phyloP scores from a whole-genome alignment of 1,140 invertebrate genomes.

The Drosophila varians region DNA sequence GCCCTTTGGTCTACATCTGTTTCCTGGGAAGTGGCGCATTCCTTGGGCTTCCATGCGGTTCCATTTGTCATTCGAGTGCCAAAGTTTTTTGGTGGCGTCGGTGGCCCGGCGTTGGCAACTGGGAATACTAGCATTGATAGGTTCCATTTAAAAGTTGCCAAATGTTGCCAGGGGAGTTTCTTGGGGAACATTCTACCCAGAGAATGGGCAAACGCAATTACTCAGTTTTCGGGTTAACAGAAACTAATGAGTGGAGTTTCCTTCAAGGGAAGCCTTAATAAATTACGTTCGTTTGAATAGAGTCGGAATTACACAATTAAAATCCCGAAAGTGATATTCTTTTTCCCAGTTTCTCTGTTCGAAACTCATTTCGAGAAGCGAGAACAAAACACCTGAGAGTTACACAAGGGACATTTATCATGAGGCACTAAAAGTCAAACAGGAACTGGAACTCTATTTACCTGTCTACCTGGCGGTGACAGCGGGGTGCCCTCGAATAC shows the following conservation, averaged over 20 bases:
- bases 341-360: not conserved
- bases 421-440: constrained; percentile 56
- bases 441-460: constrained; percentile 64
- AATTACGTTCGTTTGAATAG: constrained; percentile 30
- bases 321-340: constrained; percentile 5
- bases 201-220: constrained; percentile 18
- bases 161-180: constrained; percentile 20
- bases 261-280: constrained; percentile 11
- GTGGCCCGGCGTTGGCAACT: constrained; percentile 36
- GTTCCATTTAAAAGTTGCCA: constrained; percentile 49
- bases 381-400: constrained; percentile 59
- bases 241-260: constrained; percentile 30
- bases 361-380: constrained; percentile 46
- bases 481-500: constrained; percentile 14
- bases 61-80: constrained; percentile 78
- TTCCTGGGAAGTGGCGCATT: constrained; percentile 59
- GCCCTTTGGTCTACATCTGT: constrained; percentile 2
- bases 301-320: constrained; percentile 33
- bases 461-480: constrained; percentile 28
- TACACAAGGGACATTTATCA: constrained; percentile 60
- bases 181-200: constrained; percentile 22
- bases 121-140: constrained; percentile 50
- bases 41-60: constrained; percentile 62
- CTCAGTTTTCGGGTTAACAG: constrained; percentile 27
- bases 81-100: constrained; percentile 63